Conservation (phyloP, 2,113 vertebrate species). For the Jacana jacana region DNA sequence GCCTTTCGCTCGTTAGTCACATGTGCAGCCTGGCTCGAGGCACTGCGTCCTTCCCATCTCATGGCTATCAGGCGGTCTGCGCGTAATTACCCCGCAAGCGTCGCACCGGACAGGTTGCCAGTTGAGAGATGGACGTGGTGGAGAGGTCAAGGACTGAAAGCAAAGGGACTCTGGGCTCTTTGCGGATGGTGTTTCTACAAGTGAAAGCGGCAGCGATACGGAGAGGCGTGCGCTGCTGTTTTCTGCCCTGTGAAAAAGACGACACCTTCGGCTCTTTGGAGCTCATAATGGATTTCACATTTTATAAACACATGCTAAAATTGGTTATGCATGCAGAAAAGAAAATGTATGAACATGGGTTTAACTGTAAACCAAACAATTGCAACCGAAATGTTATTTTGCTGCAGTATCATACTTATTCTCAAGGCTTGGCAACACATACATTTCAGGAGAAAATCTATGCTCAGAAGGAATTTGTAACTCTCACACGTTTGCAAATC, state of each 20-base stretch:
- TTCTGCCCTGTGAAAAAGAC: neutral
- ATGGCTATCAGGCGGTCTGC: constrained; percentile 23
- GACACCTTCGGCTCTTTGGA: neutral
- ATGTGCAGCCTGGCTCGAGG: neutral
- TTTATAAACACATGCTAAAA: neutral
- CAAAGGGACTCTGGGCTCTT: neutral
- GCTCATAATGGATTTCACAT: neutral
- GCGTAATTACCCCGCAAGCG: accelerated
- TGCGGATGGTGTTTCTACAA: neutral
- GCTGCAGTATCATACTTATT: neutral
- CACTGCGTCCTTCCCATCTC: neutral
- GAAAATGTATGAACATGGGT: neutral
- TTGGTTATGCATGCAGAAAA: neutral
- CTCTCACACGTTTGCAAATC: neutral
- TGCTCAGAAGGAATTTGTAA: neutral
- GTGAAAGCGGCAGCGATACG: accelerated
- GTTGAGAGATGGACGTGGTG: neutral
- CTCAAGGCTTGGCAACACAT: neutral
- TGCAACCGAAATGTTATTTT: neutral
- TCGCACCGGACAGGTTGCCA: neutral
- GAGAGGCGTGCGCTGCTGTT: neutral
- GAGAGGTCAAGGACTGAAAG: neutral
- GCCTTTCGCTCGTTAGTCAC: neutral
- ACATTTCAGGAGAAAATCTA: neutral
- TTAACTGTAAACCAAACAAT: neutral